These are phyloP conservation scores for Rhinogobio ventralis DNA, from an alignment of 2,797 vertebrate genomes.

Conservation along the genomic window DNA sequence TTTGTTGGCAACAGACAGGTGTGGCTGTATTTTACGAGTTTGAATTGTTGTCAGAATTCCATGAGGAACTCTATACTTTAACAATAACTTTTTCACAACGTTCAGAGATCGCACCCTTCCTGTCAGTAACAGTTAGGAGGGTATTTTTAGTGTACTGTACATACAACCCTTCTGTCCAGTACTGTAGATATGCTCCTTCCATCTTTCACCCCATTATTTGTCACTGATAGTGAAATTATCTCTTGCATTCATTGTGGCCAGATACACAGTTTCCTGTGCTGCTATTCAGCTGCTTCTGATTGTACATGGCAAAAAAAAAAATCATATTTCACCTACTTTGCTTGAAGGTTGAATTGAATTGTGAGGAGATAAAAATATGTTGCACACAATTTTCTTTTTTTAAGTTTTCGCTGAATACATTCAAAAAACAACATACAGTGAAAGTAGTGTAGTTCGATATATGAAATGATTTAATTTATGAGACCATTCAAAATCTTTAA, in stretches of 20 bases:
- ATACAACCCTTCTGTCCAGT: not conserved
- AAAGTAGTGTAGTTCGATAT: not conserved
- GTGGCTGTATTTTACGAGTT: not conserved
- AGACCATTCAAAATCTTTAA: not conserved
- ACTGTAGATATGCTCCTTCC: not conserved
- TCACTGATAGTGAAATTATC: not conserved
- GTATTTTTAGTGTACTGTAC: not conserved
- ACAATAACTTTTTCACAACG: constrained; percentile 16
- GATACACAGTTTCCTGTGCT: not conserved
- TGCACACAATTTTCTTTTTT: not conserved
- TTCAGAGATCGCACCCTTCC: constrained; percentile 16
- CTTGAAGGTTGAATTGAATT: not conserved
- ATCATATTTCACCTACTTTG: not conserved
- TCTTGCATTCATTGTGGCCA: not conserved
- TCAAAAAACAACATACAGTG: not conserved
- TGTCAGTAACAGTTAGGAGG: not conserved
- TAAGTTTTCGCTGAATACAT: not conserved
- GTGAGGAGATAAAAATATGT: not conserved
- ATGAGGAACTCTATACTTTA: not conserved
- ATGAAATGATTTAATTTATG: not conserved
- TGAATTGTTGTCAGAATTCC: constrained; percentile 42
- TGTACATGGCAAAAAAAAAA: not conserved
- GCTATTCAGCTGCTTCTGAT: not conserved
- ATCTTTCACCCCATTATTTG: not conserved
- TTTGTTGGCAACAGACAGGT: constrained; percentile 2